Conservation (phyloP, 2,113 vertebrate genomes). For the Bos indicus region DNA sequence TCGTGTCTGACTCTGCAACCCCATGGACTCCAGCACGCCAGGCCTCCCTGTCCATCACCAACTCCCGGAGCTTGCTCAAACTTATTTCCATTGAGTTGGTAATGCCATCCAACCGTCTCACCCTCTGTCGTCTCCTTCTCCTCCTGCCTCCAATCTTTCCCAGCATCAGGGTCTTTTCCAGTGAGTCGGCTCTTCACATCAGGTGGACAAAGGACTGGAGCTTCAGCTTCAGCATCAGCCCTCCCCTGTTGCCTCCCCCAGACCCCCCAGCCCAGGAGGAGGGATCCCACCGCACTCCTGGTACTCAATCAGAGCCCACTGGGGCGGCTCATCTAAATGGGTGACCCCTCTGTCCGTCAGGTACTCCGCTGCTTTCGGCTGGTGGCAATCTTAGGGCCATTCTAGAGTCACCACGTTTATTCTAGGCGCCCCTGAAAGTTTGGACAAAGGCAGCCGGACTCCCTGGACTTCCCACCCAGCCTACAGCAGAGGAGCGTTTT, state of each 20-base stretch:
- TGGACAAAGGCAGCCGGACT: background rate
- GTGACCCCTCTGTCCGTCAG: background rate
- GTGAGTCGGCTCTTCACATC: background rate
- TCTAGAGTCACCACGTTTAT: rapidly evolving
- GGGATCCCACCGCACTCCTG: rapidly evolving
- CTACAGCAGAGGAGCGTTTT: background rate
- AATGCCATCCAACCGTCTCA: background rate
- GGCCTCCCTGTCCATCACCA: background rate
- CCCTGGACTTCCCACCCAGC: background rate
- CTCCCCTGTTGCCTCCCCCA: background rate
- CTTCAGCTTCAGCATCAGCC: background rate
- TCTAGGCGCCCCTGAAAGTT: background rate
- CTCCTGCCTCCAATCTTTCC: background rate
- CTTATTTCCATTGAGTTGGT: background rate
- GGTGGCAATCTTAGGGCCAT: background rate
- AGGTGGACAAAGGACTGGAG: background rate
- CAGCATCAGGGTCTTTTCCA: background rate
- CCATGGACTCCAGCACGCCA: background rate
- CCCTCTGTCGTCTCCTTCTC: background rate
- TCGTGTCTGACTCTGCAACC: background rate
- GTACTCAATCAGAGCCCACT: background rate
- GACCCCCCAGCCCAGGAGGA: background rate
- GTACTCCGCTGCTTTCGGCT: background rate
- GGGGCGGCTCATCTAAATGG: background rate
- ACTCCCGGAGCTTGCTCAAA: background rate